Percentiles rank a stretch among this genome's conserved stretches.
Conservation (phyloP, 2,888 invertebrate species). For the Serrognathus titanus region DNA sequence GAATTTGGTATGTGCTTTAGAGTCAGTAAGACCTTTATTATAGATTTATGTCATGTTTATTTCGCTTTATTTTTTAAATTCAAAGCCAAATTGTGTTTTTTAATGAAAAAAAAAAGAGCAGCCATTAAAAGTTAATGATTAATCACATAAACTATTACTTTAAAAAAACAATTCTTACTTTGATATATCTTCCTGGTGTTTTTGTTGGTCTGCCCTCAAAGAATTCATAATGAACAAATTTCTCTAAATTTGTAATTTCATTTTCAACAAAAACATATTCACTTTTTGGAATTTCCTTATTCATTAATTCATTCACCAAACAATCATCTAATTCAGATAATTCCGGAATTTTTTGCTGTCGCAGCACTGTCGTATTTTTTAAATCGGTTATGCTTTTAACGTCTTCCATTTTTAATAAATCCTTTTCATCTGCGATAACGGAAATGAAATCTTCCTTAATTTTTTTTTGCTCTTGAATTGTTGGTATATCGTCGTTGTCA, state of each 20-base stretch:
- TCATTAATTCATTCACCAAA: conserved; percentile 33
- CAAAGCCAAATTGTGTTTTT: too few relatives aligned
- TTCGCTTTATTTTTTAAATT: too few relatives aligned
- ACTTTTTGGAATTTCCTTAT: conserved; percentile 48
- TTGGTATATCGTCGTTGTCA: conserved; percentile 30
- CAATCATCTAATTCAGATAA: conserved; percentile 29
- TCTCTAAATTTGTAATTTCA: conserved; percentile 53
- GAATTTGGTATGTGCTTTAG: too few relatives aligned
- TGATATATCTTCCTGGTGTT: conserved; percentile 56
- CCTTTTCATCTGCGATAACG: neutral
- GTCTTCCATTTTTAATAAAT: neutral
- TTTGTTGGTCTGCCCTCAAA: conserved; percentile 55
- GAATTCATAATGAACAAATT: conserved; percentile 54
- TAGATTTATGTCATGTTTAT: too few relatives aligned
- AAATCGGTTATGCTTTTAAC: neutral
- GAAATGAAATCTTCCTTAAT: neutral
- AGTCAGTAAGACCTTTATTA: too few relatives aligned
- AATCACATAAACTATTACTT: neutral
- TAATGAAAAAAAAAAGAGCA: too few relatives aligned
- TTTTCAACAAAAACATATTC: conserved; percentile 47
- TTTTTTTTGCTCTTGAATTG: neutral
- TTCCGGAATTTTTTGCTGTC: conserved; percentile 23
- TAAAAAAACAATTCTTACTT: conserved; percentile 34
- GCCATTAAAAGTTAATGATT: too few relatives aligned
- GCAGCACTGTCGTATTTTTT: neutral